Evolutionary conservation across 2,888 invertebrate genomes (phyloP).

Genomic region (Drosophila koepferae): DNA sequence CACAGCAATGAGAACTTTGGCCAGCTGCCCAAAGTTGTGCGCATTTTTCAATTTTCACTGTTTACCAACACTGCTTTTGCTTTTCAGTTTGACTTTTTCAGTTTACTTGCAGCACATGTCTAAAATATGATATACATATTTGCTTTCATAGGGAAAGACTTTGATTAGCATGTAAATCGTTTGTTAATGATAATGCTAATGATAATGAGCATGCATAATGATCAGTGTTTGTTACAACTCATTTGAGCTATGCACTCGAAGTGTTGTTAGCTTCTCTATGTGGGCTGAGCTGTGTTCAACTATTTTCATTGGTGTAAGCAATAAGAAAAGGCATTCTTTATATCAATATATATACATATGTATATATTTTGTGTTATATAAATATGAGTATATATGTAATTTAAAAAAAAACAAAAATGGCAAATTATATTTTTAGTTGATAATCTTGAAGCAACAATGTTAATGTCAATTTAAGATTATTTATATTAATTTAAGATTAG

Average conservation of each 20-base stretch:
- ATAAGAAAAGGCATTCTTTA: slow-evolving; percentile 73
- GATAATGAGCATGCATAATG: slow-evolving; percentile 4
- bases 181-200: slow-evolving; percentile 4
- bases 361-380: slow-evolving; percentile 15
- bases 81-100: not conserved
- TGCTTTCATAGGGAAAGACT: slow-evolving; percentile 39
- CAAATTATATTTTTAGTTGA: no score
- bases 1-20: slow-evolving; percentile 52
- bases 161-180: slow-evolving; percentile 33
- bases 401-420: no score
- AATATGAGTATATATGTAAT: slow-evolving; percentile 2
- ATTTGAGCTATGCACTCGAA: not conserved
- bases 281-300: slow-evolving; percentile 10
- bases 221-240: not conserved
- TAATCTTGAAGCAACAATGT: no score
- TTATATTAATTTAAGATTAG: not conserved
- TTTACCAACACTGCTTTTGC: slow-evolving; percentile 23
- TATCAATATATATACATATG: slow-evolving; percentile 19
- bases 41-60: slow-evolving; percentile 58
- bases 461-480: no score
- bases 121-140: slow-evolving; percentile 30
- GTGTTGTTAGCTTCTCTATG: not conserved
- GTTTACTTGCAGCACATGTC: not conserved
- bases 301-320: slow-evolving; percentile 42
- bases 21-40: slow-evolving; percentile 53